A percentile compares a stretch with the other conserved stretches of the same genome.
phyloP scores from a whole-genome alignment of 2,888 invertebrate genomes.

The Epinotia bilunana region DNA sequence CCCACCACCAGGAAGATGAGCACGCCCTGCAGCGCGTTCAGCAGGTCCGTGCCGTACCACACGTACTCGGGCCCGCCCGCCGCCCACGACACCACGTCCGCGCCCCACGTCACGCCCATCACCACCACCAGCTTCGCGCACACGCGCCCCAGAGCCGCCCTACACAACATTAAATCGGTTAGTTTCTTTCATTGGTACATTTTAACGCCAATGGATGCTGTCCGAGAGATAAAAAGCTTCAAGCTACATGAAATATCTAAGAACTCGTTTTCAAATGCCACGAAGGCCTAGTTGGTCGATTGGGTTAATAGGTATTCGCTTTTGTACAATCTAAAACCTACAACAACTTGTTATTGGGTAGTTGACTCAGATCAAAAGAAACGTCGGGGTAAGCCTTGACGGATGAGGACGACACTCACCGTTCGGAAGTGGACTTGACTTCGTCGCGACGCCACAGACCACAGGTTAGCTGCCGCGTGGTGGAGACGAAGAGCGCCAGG shows the following conservation, averaged over 20 bases:
- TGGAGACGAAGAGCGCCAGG: slow-evolving; percentile 90
- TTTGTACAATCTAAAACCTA: not conserved
- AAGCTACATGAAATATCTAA: not conserved
- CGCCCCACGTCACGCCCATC: slow-evolving; percentile 85
- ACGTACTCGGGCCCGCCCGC: slow-evolving; percentile 91
- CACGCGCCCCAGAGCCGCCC: slow-evolving; percentile 92
- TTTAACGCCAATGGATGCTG: not conserved
- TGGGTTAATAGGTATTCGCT: too few relatives aligned
- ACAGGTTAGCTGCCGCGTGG: slow-evolving; percentile 93
- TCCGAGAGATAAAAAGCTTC: not conserved
- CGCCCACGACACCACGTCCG: slow-evolving; percentile 93
- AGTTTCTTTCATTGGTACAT: not conserved
- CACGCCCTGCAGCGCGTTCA: slow-evolving; percentile 94
- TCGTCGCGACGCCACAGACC: slow-evolving; percentile 95
- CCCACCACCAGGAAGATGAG: slow-evolving; percentile 95
- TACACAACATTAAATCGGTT: slow-evolving; percentile 46
- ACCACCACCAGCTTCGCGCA: slow-evolving; percentile 93
- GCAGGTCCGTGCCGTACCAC: slow-evolving; percentile 93
- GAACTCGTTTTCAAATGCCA: not conserved
- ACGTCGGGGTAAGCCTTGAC: not conserved
- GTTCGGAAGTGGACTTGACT: slow-evolving; percentile 89
- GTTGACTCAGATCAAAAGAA: not conserved
- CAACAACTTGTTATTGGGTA: not conserved
- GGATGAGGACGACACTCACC: slow-evolving; percentile 54
- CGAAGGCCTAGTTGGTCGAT: not conserved